Conservation (phyloP, 2,888 invertebrate genomes). For the Melolontha melolontha region DNA sequence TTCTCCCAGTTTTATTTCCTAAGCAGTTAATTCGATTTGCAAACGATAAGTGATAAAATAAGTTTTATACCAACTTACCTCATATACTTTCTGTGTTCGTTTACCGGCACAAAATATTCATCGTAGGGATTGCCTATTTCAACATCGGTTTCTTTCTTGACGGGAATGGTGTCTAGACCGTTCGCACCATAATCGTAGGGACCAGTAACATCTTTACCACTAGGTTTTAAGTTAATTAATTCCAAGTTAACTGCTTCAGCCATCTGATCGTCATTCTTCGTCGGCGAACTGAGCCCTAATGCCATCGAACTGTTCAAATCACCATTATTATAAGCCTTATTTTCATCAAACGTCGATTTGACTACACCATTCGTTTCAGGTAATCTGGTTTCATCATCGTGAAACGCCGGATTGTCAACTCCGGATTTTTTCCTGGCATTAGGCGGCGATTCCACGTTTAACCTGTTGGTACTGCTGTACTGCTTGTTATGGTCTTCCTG, state of each 20-base stretch:
- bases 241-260: conserved; percentile 84
- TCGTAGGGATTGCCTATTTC: conserved; percentile 80
- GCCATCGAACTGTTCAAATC: conserved; percentile 57
- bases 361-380: conserved; percentile 63
- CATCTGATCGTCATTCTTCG: conserved; percentile 58
- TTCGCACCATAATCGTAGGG: conserved; percentile 63
- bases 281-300: conserved; percentile 56
- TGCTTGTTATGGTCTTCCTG: conserved; percentile 63
- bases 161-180: conserved; percentile 65
- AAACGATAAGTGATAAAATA: not conserved
- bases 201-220: conserved; percentile 70
- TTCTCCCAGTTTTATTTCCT: too few species aligned
- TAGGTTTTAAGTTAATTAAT: conserved; percentile 79
- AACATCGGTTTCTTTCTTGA: conserved; percentile 76
- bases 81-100: conserved; percentile 87
- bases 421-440: conserved; percentile 58
- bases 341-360: conserved; percentile 61
- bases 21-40: not conserved
- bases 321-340: conserved; percentile 60
- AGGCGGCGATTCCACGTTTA: conserved; percentile 55
- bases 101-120: conserved; percentile 87
- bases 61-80: conserved; percentile 69
- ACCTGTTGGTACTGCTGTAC: conserved; percentile 62
- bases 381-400: conserved; percentile 64
- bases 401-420: conserved; percentile 66